Evolutionary conservation across 2,113 vertebrate genomes (phyloP).

Genomic region (Microtus ochrogaster): DNA sequence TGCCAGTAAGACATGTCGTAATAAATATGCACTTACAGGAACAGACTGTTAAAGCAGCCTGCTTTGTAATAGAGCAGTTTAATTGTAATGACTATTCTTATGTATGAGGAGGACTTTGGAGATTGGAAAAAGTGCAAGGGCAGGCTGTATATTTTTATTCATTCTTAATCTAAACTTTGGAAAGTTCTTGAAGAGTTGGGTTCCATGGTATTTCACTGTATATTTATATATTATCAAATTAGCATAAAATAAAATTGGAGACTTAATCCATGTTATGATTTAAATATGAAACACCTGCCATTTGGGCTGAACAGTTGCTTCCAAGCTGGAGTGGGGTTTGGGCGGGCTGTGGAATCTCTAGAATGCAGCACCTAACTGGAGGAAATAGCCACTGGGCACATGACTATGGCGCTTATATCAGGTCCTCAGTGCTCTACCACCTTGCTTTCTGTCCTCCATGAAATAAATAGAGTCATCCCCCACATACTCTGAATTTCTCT

Average conservation of each 20-base stretch:
- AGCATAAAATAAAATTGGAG: neutral
- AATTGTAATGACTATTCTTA: neutral
- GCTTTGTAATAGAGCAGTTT: neutral
- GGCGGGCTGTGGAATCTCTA: no score
- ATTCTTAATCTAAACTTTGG: neutral
- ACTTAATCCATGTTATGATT: neutral
- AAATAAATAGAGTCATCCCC: neutral
- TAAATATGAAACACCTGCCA: neutral
- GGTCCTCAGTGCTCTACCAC: no score
- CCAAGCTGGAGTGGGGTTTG: neutral
- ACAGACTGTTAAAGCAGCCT: constrained; percentile 26
- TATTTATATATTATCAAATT: neutral
- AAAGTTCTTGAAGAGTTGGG: neutral
- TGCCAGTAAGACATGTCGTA: neutral
- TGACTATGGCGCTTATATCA: neutral
- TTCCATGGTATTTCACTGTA: neutral
- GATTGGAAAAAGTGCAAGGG: neutral
- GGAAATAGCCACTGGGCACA: neutral
- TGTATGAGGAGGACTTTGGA: neutral
- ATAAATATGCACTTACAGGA: neutral
- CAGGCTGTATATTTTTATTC: neutral
- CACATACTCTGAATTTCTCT: neutral
- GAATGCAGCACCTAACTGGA: neutral
- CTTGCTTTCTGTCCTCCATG: neutral
- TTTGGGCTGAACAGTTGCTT: no score